A percentile compares a stretch with the other conserved stretches of the same genome.
phyloP scores from a whole-genome alignment of 2,888 invertebrate species.

The Tipula lateralis region DNA sequence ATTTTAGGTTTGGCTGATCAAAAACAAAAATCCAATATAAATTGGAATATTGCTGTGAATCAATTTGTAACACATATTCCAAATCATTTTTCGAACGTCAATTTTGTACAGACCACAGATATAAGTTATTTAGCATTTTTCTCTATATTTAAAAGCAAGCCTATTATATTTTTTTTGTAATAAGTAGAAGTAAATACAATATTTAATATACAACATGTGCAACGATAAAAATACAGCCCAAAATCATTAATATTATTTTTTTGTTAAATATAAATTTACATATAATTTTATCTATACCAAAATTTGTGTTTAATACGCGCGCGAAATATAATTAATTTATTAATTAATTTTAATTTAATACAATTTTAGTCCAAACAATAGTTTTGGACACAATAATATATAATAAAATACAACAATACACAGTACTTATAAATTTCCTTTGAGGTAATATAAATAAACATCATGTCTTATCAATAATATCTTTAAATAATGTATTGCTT shows the following conservation, averaged over 20 bases:
- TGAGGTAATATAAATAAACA: constrained; percentile 14
- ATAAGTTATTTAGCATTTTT: background rate
- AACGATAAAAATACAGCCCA: background rate
- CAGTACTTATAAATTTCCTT: background rate
- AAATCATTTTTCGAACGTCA: background rate
- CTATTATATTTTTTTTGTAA: too few relatives aligned
- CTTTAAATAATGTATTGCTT: background rate
- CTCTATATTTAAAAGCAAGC: background rate
- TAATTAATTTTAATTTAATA: background rate
- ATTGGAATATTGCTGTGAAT: background rate
- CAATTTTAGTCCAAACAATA: background rate
- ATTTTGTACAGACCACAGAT: constrained; percentile 11
- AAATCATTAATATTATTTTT: background rate
- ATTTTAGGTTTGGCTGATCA: too few relatives aligned
- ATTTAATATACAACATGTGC: background rate
- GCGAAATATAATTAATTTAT: too few relatives aligned
- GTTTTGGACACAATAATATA: background rate
- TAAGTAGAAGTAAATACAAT: background rate
- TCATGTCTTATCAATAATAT: background rate
- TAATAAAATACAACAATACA: background rate
- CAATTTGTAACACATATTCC: background rate
- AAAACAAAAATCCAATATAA: background rate
- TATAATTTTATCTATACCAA: background rate
- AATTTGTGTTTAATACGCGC: background rate
- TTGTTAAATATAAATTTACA: background rate